Conservation (phyloP, 2,888 invertebrate species). For the Lepidocyrtinus sp. region DNA sequence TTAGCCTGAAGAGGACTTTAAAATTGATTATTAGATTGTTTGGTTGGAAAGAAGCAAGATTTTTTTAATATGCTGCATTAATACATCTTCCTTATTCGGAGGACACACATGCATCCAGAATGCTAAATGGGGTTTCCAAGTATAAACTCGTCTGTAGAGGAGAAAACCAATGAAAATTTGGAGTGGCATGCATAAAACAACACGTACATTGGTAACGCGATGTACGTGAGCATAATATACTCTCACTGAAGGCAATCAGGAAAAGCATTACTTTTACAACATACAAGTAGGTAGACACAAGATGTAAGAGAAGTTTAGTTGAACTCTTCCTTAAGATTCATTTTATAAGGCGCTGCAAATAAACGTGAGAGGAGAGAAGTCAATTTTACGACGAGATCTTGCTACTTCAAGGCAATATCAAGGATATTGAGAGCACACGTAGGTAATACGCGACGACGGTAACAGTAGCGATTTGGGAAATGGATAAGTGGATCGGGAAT, state of each 20-base stretch:
- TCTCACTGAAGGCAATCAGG: constrained; percentile 44
- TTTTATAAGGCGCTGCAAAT: background rate
- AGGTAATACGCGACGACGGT: constrained; percentile 36
- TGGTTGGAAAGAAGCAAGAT: background rate
- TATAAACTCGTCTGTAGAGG: background rate
- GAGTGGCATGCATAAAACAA: constrained; percentile 49
- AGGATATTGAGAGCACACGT: background rate
- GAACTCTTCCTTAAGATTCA: background rate
- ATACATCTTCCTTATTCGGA: background rate
- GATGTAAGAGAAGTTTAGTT: no score
- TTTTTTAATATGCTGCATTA: background rate
- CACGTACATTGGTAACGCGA: constrained; percentile 56
- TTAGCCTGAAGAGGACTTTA: no score
- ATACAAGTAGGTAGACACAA: no score
- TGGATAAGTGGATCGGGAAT: constrained; percentile 58
- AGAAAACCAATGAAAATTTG: constrained; percentile 46
- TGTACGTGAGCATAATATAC: constrained; percentile 54
- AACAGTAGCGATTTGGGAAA: constrained; percentile 55
- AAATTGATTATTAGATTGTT: constrained; percentile 6
- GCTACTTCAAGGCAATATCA: constrained; percentile 35
- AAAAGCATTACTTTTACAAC: constrained; percentile 54
- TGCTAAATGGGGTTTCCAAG: constrained; percentile 6
- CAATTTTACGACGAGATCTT: constrained; percentile 39
- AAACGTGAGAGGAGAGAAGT: constrained; percentile 24
- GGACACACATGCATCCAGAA: constrained; percentile 9